A percentile compares a stretch with the other conserved stretches of the same genome.
Conservation (phyloP, 1,140 invertebrate species). For the Calliphora vicina region DNA sequence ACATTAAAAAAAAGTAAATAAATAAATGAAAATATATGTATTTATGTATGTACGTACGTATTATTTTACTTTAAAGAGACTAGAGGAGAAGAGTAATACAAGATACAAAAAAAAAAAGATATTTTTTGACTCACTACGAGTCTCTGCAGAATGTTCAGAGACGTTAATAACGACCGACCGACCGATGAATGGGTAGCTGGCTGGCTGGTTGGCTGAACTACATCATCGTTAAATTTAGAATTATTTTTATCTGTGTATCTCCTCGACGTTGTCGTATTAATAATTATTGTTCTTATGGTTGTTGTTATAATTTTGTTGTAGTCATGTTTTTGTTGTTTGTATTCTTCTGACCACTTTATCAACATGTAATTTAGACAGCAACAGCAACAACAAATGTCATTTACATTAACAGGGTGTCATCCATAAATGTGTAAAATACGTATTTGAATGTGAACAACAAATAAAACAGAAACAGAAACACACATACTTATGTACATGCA, state of each 20-base stretch:
- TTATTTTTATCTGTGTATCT: conserved; percentile 22
- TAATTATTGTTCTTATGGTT: neutral
- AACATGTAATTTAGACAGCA: conserved; percentile 1
- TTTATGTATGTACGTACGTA: no score
- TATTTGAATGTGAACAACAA: no score
- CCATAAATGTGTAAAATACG: neutral
- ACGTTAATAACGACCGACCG: neutral
- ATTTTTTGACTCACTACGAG: neutral
- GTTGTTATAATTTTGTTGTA: conserved; percentile 13
- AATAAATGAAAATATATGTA: no score
- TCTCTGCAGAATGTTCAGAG: no score
- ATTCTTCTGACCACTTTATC: conserved; percentile 16
- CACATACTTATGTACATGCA: no score
- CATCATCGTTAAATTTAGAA: conserved; percentile 30
- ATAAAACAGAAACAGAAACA: no score
- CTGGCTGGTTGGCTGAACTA: neutral
- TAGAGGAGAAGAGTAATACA: no score
- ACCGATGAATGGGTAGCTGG: no score
- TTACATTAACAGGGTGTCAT: neutral
- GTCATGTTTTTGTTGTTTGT: no score
- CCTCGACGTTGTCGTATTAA: conserved; percentile 18
- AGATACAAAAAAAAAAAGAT: neutral
- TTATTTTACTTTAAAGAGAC: no score
- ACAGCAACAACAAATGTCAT: neutral
- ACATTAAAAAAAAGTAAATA: no score